Evolutionary conservation across 2,888 invertebrate genomes (phyloP).

Genomic region (Caenorhabditis sp.): DNA sequence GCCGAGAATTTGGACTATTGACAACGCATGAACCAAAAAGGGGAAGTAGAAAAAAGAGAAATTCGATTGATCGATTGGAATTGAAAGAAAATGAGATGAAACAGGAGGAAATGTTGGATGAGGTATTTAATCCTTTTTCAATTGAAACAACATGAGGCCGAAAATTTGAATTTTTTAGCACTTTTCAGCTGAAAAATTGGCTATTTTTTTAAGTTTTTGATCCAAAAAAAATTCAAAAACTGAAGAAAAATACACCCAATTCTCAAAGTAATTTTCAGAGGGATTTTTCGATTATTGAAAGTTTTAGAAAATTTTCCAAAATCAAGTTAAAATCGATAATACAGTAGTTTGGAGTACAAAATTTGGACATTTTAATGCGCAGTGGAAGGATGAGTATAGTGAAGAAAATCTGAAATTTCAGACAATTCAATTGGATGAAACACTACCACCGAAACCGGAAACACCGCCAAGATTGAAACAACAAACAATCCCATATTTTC

Average conservation of each 20-base stretch:
- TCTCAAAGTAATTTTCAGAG: too few relatives aligned
- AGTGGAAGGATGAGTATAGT: too few relatives aligned
- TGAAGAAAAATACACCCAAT: too few relatives aligned
- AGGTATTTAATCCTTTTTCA: background rate
- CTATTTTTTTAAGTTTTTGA: too few relatives aligned
- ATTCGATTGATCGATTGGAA: constrained; percentile 21
- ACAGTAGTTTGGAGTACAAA: too few relatives aligned
- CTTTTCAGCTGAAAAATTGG: background rate
- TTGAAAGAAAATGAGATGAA: background rate
- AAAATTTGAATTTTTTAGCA: constrained; percentile 4
- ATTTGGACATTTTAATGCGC: too few relatives aligned
- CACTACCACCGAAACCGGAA: background rate
- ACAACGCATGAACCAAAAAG: constrained; percentile 24
- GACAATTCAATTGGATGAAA: background rate
- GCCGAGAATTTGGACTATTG: constrained; percentile 26
- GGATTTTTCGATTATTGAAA: too few relatives aligned
- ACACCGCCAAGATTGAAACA: background rate
- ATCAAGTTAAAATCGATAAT: too few relatives aligned
- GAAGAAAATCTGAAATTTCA: background rate
- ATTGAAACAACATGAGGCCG: too few relatives aligned
- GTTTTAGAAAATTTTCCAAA: background rate
- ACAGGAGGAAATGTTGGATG: background rate
- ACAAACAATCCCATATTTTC: too few relatives aligned
- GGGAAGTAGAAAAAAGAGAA: constrained; percentile 27
- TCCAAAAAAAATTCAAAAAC: too few relatives aligned